phyloP scores from a whole-genome alignment of 2,888 invertebrate genomes.

The Apomyelois bistriatella region DNA sequence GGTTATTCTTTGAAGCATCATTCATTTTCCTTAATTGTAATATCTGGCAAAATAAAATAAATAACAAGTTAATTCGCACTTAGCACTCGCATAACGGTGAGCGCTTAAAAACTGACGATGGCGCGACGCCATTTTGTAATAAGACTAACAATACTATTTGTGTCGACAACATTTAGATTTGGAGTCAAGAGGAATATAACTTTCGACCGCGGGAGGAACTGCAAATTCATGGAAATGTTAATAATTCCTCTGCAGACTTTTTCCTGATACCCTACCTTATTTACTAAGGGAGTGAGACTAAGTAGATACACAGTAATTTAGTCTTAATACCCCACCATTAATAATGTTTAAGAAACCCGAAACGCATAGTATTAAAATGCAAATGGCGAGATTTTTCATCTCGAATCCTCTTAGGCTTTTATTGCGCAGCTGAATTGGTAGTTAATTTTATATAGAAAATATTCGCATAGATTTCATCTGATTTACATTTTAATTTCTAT shows the following conservation, averaged over 20 bases:
- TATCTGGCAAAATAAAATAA: too few species aligned
- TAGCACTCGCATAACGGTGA: too few species aligned
- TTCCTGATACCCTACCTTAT: constrained; percentile 52
- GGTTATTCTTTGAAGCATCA: too few species aligned
- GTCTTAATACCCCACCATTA: constrained; percentile 69
- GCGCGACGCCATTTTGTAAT: too few species aligned
- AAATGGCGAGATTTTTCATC: constrained; percentile 44
- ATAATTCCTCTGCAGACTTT: constrained; percentile 55
- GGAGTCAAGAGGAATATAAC: background rate
- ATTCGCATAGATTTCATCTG: background rate
- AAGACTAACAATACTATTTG: too few species aligned
- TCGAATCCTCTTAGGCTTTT: constrained; percentile 35
- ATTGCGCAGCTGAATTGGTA: background rate
- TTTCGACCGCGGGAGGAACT: constrained; percentile 43
- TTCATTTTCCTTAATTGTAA: too few species aligned
- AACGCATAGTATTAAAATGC: constrained; percentile 38
- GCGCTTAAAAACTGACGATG: too few species aligned
- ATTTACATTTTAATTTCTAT: background rate
- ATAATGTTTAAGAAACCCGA: constrained; percentile 57
- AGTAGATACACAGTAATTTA: constrained; percentile 67
- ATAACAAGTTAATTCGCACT: too few species aligned
- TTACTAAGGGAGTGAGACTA: constrained; percentile 52
- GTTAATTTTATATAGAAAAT: constrained; percentile 2
- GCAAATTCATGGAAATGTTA: constrained; percentile 65
- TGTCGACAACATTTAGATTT: too few species aligned